Conservation (phyloP, 2,113 vertebrate genomes). For the Caracal caracal region DNA sequence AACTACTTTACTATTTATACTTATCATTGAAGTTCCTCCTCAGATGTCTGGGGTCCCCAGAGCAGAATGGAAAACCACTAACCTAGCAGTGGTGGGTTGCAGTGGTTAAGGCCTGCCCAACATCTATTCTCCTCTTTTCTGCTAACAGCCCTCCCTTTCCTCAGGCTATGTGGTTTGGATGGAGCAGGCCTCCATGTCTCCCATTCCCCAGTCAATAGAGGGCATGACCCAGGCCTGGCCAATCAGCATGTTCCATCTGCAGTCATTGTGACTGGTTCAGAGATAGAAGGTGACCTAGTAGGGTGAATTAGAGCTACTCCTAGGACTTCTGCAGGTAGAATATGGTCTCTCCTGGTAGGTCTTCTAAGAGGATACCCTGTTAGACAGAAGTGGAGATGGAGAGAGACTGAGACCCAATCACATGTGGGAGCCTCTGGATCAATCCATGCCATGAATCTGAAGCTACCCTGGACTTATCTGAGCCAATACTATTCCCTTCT, state of each 20-base stretch:
- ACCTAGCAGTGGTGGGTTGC: not conserved
- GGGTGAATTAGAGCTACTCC: not conserved
- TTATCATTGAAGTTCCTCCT: not conserved
- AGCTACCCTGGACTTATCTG: not conserved
- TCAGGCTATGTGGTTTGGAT: not conserved
- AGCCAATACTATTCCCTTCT: not conserved
- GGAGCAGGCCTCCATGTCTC: not conserved
- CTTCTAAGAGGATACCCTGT: not conserved
- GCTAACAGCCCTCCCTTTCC: not conserved
- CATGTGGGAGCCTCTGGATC: not conserved
- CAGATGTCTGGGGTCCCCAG: not conserved
- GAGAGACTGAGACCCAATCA: not conserved
- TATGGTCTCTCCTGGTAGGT: not conserved
- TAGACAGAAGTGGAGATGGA: not conserved
- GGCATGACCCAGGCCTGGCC: not conserved
- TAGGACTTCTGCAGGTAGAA: not conserved
- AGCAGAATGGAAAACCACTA: not conserved
- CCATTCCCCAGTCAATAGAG: not conserved
- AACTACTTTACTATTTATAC: slow-evolving; percentile 38
- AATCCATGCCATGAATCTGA: not conserved
- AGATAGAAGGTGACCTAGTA: not conserved
- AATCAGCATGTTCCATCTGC: not conserved
- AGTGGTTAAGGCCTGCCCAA: not conserved
- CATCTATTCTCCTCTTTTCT: not conserved
- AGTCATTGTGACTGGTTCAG: not conserved